Base-by-base conservation (phyloP, 2,113 vertebrate species). In the Eurystomus gularis region DNA sequence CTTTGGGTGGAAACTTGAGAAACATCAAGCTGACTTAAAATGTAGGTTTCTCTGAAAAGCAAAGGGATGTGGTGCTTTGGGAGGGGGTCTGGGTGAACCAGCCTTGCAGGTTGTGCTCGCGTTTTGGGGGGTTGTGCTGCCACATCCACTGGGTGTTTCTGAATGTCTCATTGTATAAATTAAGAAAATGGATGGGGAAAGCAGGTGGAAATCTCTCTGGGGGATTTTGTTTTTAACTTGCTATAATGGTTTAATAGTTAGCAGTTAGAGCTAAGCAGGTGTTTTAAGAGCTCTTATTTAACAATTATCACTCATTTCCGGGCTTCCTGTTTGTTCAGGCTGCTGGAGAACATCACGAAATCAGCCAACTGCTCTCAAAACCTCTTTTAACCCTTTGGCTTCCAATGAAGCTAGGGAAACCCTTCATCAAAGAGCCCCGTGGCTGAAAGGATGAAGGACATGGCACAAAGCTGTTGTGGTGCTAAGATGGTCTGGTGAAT, bases 261-360 rank as follows among this genome's bases (percentile, higher is more conserved):
- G 93, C 94, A 97, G 95, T 89, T 90, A 78, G 82, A 96, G 90
- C 96, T 91, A 97, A 96, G 95, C 97, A 98, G 97, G 97, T 98
- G 97, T 97, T 96, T 96, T 91, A 94, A 88, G 96, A 90, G 96
- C 39, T 94, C 95, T 95, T 97, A 97, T 96, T 93, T 97, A 96
- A 96, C 94, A 98, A 97, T 98, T 98, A 98, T 97, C 97, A 97
- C 98, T 96, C 94, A 73, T 96, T 84, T 96, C 93, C 69, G 52
- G 70, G 92, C 94, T 98, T 98, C 97, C 98, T 98, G 97, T 98
- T 97, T 97, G 97, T 95, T 93, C 89, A 69, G 83, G 7, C 88
- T 87, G 77, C 96, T 96, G 91, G 88, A 97, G 94, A 97, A 97
- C 26, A 57, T 93, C 93, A 84, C 4, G 17, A 66, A 94, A 88